Base-by-base conservation (phyloP, 1,140 invertebrate genomes). In the Periplaneta americana region DNA sequence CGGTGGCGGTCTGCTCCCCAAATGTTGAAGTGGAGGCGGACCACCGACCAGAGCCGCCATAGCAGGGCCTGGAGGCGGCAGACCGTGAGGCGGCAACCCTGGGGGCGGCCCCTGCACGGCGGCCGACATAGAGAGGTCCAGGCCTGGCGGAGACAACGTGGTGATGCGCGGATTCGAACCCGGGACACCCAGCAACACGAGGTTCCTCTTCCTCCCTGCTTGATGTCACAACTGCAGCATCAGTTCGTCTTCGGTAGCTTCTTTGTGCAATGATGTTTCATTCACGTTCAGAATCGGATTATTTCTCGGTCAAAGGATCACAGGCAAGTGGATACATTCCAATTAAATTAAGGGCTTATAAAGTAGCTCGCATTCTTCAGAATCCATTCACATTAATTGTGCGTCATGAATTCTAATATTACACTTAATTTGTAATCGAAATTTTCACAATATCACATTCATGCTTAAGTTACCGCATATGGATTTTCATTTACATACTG, bases 11-110 rank as follows among this genome's bases (percentile, higher is more conserved):
- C 82, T 87, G 82, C 79, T 85, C 83, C 84, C 87, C 83, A 35
- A 86, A 82, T 87, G 87, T 82, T 88, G 86, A 82, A 90, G 82
- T 75, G 90, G 87, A 84, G 84, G 86, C 84, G 84, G 86, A 84
- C 86, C 86, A 84, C 75, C 81, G n/a, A 81, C 75, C 66, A 35
- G 35, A 35, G 37, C 80, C 76, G 74, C 74, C 79, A 78, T 83
- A n/a, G 48, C 48, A 9, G 48, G 48, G 22, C 48, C 48, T 6
- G 83, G 83, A 82, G 82, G 80, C 36, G 35, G 78, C 33, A 75
- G 81, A 31, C 35, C 22, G 84, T 83, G 80, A 84, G 84, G 85
- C 85, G 87, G 81, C 85, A 85, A 28, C 84, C 82, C 79, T 85
- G 85, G 81, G 83, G 86, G 78, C 82, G 85, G 83, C 74, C 84